Conservation (phyloP, 2,113 vertebrate genomes). For the Benitochromis conjunctus region DNA sequence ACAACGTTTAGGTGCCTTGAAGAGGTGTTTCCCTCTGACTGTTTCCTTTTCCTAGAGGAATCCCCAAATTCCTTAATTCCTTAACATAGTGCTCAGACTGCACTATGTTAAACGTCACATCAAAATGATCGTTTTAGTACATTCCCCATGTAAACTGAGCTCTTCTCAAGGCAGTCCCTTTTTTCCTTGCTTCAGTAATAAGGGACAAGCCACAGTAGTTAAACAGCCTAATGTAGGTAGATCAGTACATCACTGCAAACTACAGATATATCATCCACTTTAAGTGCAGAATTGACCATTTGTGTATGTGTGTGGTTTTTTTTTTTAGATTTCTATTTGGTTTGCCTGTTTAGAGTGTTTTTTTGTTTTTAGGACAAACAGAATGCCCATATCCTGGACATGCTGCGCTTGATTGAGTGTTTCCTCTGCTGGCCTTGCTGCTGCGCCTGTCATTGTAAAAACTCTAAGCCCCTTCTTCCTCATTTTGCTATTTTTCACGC, state of each 20-base stretch:
- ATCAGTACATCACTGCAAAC: not conserved
- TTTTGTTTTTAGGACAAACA: slow-evolving; percentile 1
- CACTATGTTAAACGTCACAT: not conserved
- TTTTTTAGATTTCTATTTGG: not conserved
- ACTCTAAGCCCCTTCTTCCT: slow-evolving; percentile 47
- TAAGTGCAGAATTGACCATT: not conserved
- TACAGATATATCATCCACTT: not conserved
- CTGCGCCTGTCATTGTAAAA: slow-evolving; percentile 42
- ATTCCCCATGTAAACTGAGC: not conserved
- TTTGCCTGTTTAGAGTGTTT: not conserved
- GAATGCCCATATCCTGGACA: slow-evolving; percentile 45
- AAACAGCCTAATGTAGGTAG: not conserved
- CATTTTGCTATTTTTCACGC: slow-evolving; percentile 50
- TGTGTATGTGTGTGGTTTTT: not conserved
- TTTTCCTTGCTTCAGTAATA: not conserved
- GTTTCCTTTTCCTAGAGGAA: not conserved
- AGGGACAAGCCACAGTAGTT: not conserved
- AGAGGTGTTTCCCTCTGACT: not conserved
- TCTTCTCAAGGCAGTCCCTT: not conserved
- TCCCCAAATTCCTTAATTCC: not conserved
- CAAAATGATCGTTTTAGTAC: not conserved
- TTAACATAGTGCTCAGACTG: not conserved
- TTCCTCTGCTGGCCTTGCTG: slow-evolving; percentile 55
- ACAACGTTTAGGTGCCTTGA: not conserved
- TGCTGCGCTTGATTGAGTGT: slow-evolving; percentile 24